These are phyloP conservation scores for Hydropotes inermis DNA, from an alignment of 2,113 vertebrate genomes.

Conservation along the genomic window DNA sequence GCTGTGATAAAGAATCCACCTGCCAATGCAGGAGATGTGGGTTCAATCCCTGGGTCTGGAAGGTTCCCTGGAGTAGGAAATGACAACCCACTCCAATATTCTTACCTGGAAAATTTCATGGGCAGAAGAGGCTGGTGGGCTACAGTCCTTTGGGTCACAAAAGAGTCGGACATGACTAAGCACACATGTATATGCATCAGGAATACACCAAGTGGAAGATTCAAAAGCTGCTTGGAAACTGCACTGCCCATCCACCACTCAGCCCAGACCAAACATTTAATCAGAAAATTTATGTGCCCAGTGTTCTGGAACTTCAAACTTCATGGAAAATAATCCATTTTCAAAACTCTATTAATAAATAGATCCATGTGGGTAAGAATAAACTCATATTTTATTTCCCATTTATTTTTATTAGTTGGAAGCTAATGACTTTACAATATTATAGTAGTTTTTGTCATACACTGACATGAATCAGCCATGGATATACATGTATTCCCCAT, in stretches of 20 bases:
- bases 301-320: not conserved
- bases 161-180: not conserved
- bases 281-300: not conserved
- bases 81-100: not conserved
- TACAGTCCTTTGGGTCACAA: not conserved
- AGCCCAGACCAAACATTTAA: rapidly evolving
- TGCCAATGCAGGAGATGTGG: not conserved
- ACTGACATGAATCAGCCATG: too few species aligned
- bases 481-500: too few species aligned
- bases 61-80: not conserved
- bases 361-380: not conserved
- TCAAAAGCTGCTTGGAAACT: not conserved
- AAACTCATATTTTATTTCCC: not conserved
- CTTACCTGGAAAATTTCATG: not conserved
- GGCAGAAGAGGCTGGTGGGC: not conserved
- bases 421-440: too few species aligned
- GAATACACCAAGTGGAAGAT: not conserved
- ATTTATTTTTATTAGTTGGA: too few species aligned
- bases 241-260: rapidly evolving
- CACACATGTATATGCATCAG: not conserved
- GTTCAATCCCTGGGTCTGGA: not conserved
- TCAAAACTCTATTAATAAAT: not conserved
- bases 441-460: too few species aligned
- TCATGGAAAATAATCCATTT: not conserved
- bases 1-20: not conserved